Evolutionary conservation across 1,140 invertebrate genomes (phyloP).

Genomic region (Paraescarpia echinospica): DNA sequence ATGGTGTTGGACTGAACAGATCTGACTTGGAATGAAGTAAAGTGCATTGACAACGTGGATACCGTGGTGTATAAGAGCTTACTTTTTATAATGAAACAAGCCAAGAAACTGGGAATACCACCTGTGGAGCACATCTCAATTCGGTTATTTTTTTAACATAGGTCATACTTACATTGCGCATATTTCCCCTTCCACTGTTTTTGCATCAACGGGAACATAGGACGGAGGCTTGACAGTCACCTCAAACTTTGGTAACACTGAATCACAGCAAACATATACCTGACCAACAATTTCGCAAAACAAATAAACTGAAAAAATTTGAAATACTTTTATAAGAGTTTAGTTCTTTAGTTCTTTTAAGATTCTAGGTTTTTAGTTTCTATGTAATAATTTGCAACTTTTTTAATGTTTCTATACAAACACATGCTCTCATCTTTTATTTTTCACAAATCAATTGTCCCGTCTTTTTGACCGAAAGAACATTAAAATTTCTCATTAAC

Average conservation of each 20-base stretch:
- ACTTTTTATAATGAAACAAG: too few species aligned
- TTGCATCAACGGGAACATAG: conserved; percentile 79
- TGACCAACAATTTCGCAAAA: background rate
- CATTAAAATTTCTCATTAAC: background rate
- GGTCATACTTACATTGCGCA: conserved; percentile 74
- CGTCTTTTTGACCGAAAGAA: background rate
- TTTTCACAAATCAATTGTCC: background rate
- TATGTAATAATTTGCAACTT: too few species aligned
- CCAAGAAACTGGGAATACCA: too few species aligned
- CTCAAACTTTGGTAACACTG: conserved; percentile 87
- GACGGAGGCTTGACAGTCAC: conserved; percentile 78
- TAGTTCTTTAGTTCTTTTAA: background rate
- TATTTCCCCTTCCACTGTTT: conserved; percentile 74
- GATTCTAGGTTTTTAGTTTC: too few species aligned
- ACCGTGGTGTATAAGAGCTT: too few species aligned
- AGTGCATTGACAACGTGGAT: too few species aligned
- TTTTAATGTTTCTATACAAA: background rate
- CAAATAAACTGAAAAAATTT: background rate
- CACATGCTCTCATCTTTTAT: too few species aligned
- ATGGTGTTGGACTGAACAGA: too few species aligned
- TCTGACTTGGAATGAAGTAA: too few species aligned
- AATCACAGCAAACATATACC: conserved; percentile 29
- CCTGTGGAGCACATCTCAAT: too few species aligned
- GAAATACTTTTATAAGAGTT: too few species aligned
- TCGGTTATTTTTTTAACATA: background rate